Percentiles rank a stretch among this genome's conserved stretches.
Conservation (phyloP, 2,797 vertebrate species). For the Todus mexicanus region DNA sequence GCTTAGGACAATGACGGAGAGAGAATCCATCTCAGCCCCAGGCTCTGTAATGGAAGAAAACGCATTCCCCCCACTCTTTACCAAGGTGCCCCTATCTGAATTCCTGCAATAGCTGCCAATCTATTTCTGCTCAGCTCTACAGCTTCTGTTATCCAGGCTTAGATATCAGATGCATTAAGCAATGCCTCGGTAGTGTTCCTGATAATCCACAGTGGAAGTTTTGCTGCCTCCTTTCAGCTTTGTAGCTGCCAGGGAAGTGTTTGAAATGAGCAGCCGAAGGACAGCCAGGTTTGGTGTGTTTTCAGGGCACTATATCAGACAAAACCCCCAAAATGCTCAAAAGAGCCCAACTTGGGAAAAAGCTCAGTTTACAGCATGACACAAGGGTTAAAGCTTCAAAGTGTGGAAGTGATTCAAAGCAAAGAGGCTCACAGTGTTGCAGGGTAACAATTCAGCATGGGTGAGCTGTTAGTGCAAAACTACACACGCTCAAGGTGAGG, state of each 20-base stretch:
- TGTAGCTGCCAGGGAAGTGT: background rate
- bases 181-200: background rate
- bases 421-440: background rate
- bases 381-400: background rate
- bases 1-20: constrained; percentile 44
- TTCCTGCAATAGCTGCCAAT: constrained; percentile 33
- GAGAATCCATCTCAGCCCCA: constrained; percentile 35
- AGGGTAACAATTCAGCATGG: fast-evolving
- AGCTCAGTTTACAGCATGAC: background rate
- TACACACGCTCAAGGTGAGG: background rate
- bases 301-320: background rate
- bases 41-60: background rate
- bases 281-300: fast-evolving
- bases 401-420: background rate
- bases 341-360: background rate
- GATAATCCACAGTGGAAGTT: constrained; percentile 19
- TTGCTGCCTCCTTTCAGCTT: background rate
- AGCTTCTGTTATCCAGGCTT: background rate
- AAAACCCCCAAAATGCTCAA: background rate
- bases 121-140: background rate
- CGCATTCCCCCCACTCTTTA: background rate
- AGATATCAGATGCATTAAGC: constrained; percentile 23
- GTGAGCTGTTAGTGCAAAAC: background rate
- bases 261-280: fast-evolving
- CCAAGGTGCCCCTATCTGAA: constrained; percentile 40